Evolutionary conservation across 1,140 invertebrate genomes (phyloP), one percentile per base, ranked within the genome.

Genomic region (Papilio xuthus): DNA sequence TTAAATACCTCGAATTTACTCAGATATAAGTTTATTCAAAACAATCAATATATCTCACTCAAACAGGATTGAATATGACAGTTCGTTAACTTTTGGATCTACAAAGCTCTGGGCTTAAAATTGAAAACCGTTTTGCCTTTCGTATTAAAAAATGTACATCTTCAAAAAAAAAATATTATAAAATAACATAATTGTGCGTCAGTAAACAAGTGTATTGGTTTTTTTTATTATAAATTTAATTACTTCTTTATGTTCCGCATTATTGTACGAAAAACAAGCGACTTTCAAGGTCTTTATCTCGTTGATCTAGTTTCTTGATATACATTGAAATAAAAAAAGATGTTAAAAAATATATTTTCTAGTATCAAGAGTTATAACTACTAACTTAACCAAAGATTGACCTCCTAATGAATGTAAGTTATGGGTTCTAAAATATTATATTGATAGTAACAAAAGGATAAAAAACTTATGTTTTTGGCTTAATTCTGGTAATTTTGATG

Each of bases 301-400:
- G 60, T 67, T 67, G 12, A 67, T 67, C 60, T 67, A 67, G 60
- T 67, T 28, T 67, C 13, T 67, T 28, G 60, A 67, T 67, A 67
- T 23, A 67, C 60, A 67, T 13, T 32, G 23, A 28, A 3, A 26
- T 60, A 23, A 67, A 26, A n/a, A 63, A 28, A 67, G 23, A 28
- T 67, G 13, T 28, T 28, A 15, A 67, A 56, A 63, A 67, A 67
- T 13, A 28, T 53, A 53, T 53, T 53, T 53, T 20, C 50, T 20
- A 53, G 50, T 53, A 53, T 53, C 6, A 6, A 50, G 13, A 53
- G 18, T 53, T 60, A 60, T n/a, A 10, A 26, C 56, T 3, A 53
- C 15, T 53, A n/a, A n/a, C 50, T 6, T n/a, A 53, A 53, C 18
- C 50, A 53, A 53, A 53, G n/a, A n/a, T n/a, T n/a, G n/a, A n/a